phyloP scores from a whole-genome alignment of 2,113 vertebrate genomes.

The Menura novaehollandiae region DNA sequence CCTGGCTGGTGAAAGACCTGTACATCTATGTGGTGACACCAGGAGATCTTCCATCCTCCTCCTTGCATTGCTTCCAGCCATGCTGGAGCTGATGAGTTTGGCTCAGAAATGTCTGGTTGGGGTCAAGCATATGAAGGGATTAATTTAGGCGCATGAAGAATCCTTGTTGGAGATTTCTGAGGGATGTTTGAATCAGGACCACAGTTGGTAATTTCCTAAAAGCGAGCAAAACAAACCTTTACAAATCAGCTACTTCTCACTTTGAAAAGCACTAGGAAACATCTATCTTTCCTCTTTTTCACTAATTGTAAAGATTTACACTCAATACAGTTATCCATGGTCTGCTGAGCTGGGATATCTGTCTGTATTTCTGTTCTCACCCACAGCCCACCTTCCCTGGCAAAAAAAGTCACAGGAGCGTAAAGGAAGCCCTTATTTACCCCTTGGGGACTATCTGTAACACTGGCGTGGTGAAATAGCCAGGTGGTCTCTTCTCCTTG shows the following conservation, averaged over 20 bases:
- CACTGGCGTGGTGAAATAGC: background rate
- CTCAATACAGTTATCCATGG: background rate
- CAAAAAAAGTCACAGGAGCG: background rate
- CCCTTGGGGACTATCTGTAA: too few species aligned
- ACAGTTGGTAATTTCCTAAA: background rate
- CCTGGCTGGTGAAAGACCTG: background rate
- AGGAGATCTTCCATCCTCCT: background rate
- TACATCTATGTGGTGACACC: accelerated
- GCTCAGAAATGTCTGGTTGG: background rate
- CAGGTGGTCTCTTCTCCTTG: background rate
- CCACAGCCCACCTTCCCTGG: background rate
- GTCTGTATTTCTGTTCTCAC: background rate
- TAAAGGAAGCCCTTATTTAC: background rate
- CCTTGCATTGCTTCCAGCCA: background rate
- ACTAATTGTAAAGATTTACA: background rate
- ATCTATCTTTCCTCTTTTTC: background rate
- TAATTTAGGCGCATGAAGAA: background rate
- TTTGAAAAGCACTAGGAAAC: background rate
- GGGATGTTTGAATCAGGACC: background rate
- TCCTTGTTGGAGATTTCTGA: background rate
- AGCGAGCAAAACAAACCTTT: background rate
- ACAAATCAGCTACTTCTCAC: background rate
- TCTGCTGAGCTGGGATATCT: background rate
- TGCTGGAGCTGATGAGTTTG: background rate
- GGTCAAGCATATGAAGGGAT: background rate